Base-by-base conservation (phyloP, 2,888 invertebrate species). In the Arrhopalites spinosus region DNA sequence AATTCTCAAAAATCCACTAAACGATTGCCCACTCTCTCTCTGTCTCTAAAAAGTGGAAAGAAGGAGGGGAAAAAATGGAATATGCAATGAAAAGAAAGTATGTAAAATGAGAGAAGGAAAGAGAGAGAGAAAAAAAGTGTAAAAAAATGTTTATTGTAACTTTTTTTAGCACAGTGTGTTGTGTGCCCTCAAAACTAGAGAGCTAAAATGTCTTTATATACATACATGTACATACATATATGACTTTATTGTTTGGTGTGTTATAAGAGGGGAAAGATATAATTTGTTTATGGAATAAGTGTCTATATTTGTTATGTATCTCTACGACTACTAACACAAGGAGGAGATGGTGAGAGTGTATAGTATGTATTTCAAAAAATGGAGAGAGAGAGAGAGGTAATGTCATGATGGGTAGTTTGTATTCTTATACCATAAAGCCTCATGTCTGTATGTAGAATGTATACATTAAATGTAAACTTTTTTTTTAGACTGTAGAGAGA, bases 61-160 rank as follows among this genome's bases (percentile, higher is more conserved):
- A 15, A 17, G 50, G n/a, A n/a, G n/a, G 50, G 3, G 17, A 50
- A n/a, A n/a, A n/a, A 50, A 17, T 50, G 50, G 2, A 15, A 50
- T 15, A 15, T 17, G 50, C 2, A 50, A 15, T n/a, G 15, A 50
- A 15, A 50, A 11, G 36, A 36, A 36, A 36, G 36, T 36, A 36
- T 36, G 36, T 3, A 36, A 11, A 50, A n/a, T 50, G 11, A 15
- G 3, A 17, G 50, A 50, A 17, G n/a, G 17, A 50, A 15, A 50
- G 45, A 45, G 45, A 45, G 15, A 50, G 50, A 17, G 50, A 50
- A n/a, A 50, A 50, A 5, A n/a, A 50, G 50, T 15, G n/a, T n/a
- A n/a, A 50, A n/a, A n/a, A 50, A 50, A 50, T n/a, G 50, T 50
- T n/a, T 50, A 50, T n/a, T 50, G n/a, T 50, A 50, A n/a, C 15